A percentile compares a stretch with the other conserved stretches of the same genome.
These are phyloP conservation scores for Charina bottae DNA, from an alignment of 2,113 vertebrate species.

Conservation along the genomic window DNA sequence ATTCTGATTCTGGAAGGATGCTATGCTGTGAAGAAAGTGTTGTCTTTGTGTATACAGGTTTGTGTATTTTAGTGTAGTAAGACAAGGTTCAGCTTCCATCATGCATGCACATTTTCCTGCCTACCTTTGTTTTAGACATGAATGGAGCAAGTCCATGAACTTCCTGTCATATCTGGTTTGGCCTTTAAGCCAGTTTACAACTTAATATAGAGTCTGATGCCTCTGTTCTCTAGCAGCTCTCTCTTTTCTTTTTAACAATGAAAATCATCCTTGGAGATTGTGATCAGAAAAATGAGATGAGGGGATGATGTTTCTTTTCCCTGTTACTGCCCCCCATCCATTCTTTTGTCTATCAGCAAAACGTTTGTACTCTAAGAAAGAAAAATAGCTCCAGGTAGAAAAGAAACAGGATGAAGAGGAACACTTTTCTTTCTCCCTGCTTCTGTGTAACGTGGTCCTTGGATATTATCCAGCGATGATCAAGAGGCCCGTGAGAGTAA, in stretches of 20 bases:
- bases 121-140: background rate
- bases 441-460: background rate
- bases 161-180: background rate
- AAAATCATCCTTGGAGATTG: background rate
- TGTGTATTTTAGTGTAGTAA: too few species aligned
- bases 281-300: background rate
- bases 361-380: background rate
- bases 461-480: background rate
- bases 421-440: background rate
- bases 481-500: background rate
- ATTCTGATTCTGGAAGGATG: background rate
- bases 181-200: background rate
- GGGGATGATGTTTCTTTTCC: background rate
- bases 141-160: background rate
- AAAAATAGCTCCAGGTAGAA: background rate
- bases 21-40: background rate
- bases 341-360: background rate
- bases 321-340: background rate
- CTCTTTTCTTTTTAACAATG: background rate
- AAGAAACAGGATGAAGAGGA: background rate
- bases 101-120: background rate
- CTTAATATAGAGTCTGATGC: background rate
- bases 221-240: background rate
- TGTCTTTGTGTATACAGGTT: background rate
- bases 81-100: background rate